A percentile compares a stretch with the other conserved stretches of the same genome.
phyloP scores from a whole-genome alignment of 1,140 invertebrate genomes.

The Papilio xuthus region DNA sequence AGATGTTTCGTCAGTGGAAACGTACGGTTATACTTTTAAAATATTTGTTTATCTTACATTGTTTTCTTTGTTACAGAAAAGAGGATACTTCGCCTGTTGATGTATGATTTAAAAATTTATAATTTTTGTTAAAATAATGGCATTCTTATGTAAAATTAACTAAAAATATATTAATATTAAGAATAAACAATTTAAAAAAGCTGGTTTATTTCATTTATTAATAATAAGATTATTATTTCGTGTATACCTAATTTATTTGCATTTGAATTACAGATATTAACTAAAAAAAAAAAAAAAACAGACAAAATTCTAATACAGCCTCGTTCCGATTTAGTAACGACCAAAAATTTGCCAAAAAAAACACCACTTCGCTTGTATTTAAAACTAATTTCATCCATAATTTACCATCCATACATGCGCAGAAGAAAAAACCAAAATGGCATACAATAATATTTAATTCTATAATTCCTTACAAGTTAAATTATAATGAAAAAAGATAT shows the following conservation, averaged over 20 bases:
- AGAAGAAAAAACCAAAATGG: constrained; percentile 35
- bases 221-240: background rate
- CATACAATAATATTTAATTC: constrained; percentile 46
- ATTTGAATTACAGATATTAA: background rate
- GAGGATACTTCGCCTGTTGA: constrained; percentile 51
- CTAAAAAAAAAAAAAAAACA: background rate
- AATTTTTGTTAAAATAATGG: background rate
- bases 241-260: constrained; percentile 15
- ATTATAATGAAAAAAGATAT: constrained; percentile 22
- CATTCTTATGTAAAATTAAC: constrained; percentile 10
- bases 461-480: constrained; percentile 39
- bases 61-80: constrained; percentile 54
- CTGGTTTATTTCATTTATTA: background rate
- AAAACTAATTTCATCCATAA: background rate
- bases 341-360: too few species aligned
- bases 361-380: too few species aligned
- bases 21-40: background rate
- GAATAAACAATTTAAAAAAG: background rate
- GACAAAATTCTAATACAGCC: background rate
- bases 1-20: background rate
- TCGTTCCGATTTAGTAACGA: background rate
- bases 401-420: background rate
- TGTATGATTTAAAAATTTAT: constrained; percentile 37
- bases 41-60: constrained; percentile 22
- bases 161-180: background rate